Evolutionary conservation across 2,888 invertebrate genomes (phyloP).

Genomic region (Yponomeuta cagnagella): DNA sequence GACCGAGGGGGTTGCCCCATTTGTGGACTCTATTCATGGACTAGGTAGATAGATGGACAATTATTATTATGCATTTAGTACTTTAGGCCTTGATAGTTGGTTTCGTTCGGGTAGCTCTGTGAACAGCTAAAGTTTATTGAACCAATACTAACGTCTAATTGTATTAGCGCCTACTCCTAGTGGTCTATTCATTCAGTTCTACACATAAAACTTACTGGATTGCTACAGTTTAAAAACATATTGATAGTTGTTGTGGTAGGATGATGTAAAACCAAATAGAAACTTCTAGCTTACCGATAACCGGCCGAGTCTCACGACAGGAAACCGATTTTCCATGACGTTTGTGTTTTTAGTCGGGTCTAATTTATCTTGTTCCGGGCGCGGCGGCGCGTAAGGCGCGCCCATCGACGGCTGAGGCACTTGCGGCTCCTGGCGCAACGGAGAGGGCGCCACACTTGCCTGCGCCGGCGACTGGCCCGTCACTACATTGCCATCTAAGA

Average conservation of each 20-base stretch:
- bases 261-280: neutral
- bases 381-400: constrained; percentile 52
- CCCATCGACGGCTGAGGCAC: constrained; percentile 71
- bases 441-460: constrained; percentile 77
- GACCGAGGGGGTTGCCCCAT: too few species aligned
- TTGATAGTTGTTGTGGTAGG: neutral
- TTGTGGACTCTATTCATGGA: too few species aligned
- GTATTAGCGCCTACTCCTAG: too few species aligned
- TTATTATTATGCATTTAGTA: too few species aligned
- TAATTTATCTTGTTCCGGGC: constrained; percentile 43
- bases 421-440: constrained; percentile 67
- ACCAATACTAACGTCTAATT: too few species aligned
- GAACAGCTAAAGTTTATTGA: too few species aligned
- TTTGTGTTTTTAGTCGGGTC: constrained; percentile 45
- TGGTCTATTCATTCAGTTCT: too few species aligned
- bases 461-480: constrained; percentile 78
- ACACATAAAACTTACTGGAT: too few species aligned
- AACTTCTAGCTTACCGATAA: constrained; percentile 52
- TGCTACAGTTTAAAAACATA: neutral
- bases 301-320: constrained; percentile 68
- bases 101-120: too few species aligned
- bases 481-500: constrained; percentile 60
- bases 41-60: too few species aligned
- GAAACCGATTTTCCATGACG: constrained; percentile 53
- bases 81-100: too few species aligned